These are phyloP conservation scores for Spicauda simplicius DNA, from an alignment of 2,888 invertebrate species.

Conservation along the genomic window DNA sequence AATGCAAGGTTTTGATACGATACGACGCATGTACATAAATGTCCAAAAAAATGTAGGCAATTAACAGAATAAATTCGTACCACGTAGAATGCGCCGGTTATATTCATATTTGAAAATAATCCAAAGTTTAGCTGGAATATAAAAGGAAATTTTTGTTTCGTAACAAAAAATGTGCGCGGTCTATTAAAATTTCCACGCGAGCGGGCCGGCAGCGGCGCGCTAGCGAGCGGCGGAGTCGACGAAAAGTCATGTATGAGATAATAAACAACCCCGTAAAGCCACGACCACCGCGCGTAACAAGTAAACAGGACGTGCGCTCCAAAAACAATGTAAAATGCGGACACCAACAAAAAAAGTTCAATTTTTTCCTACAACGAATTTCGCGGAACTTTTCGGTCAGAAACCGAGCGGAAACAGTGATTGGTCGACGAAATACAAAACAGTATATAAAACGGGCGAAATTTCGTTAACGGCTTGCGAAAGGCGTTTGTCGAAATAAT, in stretches of 20 bases:
- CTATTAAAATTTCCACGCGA: slow-evolving; percentile 35
- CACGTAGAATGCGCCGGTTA: slow-evolving; percentile 17
- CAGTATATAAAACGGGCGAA: slow-evolving; percentile 27
- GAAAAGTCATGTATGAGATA: slow-evolving; percentile 48
- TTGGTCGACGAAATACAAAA: slow-evolving; percentile 42
- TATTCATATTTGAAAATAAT: slow-evolving; percentile 21
- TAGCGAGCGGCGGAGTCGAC: slow-evolving; percentile 16
- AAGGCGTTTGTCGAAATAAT: slow-evolving; percentile 32
- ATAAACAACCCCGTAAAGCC: slow-evolving; percentile 58
- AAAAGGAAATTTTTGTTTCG: slow-evolving; percentile 38
- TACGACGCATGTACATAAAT: no score
- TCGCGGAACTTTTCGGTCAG: slow-evolving; percentile 61
- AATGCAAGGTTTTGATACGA: no score
- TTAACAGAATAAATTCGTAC: no score
- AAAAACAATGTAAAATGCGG: slow-evolving; percentile 66
- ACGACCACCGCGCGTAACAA: slow-evolving; percentile 56
- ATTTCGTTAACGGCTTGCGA: slow-evolving; percentile 32
- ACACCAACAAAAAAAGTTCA: slow-evolving; percentile 55
- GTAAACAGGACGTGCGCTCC: slow-evolving; percentile 68
- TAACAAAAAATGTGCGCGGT: slow-evolving; percentile 29
- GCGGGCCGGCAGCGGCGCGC: slow-evolving; percentile 7
- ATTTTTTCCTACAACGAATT: slow-evolving; percentile 66
- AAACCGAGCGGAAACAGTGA: slow-evolving; percentile 53
- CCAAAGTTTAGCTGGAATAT: slow-evolving; percentile 21
- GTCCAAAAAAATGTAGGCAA: no score